phyloP scores from a whole-genome alignment of 2,113 vertebrate genomes.

The Mionectes macconnelli region DNA sequence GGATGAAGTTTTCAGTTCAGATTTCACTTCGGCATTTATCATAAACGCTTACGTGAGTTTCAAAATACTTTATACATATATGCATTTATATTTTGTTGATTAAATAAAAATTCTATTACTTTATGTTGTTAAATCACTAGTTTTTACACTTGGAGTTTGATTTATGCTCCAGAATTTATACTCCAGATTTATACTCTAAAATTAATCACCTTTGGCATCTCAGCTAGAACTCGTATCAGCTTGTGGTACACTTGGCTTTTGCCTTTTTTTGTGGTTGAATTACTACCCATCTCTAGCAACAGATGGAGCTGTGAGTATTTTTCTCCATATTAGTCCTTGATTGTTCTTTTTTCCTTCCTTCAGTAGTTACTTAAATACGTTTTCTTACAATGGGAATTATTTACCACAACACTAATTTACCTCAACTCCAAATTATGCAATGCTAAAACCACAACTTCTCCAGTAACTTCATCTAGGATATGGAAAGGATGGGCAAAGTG shows the following conservation, averaged over 20 bases:
- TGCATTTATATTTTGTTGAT: not conserved
- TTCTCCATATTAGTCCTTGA: not conserved
- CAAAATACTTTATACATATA: not conserved
- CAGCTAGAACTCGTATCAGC: not conserved
- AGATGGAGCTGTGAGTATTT: not conserved
- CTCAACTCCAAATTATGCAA: not conserved
- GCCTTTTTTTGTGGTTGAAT: not conserved
- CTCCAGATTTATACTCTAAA: not conserved
- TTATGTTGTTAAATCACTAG: not conserved
- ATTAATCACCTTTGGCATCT: not conserved
- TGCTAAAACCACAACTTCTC: not conserved
- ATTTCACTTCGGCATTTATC: not conserved
- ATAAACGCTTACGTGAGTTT: not conserved
- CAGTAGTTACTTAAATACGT: not conserved
- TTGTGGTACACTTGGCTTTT: not conserved
- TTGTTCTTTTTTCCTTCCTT: fast-evolving
- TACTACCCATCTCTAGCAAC: not conserved
- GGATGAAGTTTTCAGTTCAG: not conserved
- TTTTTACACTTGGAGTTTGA: not conserved
- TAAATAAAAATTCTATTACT: not conserved
- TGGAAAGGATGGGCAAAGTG: not conserved
- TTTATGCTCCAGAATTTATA: not conserved
- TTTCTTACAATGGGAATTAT: not conserved
- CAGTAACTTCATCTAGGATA: not conserved
- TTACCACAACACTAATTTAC: not conserved